Base-by-base conservation (phyloP, 2,888 invertebrate genomes). In the Prenolepis imparis region DNA sequence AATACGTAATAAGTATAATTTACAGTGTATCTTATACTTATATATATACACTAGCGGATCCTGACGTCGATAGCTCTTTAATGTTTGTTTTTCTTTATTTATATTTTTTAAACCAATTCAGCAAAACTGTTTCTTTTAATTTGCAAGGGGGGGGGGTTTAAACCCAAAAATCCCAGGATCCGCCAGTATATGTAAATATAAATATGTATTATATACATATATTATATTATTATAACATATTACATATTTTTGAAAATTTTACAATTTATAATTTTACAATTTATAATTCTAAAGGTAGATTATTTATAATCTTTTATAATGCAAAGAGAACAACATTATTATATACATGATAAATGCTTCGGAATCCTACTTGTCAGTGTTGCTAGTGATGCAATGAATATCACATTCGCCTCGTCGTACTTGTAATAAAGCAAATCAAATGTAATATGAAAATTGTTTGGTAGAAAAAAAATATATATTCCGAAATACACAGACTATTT, bases 341-440 rank as follows among this genome's bases (percentile, higher is more conserved):
- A n/a, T 74, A 59, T 66, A 77, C 67, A 66, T 77, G 3, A 77
- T 77, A 67, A 77, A 77, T 52, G 68, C 68, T 39, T 77, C 75
- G 18, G 75, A 52, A n/a, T 67, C 55, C 1, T 77, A 66, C 11
- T 9, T 77, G 48, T 77, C 75, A 32, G 52, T 77, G 8, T 66
- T 77, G 39, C 9, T 77, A 24, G 75, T 52, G 5, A 63, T 86
- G 64, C 59, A 78, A 39, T 87, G 59, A 87, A 44, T 21, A 39
- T 63, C 32, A 21, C 3, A 59, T 41, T 59, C 28, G 24, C 18
- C 11, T 41, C 21, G n/a, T 48, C 6, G 36, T 77, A 39, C 12
- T 66, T 52, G 2, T 41, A 41, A 52, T 24, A 11, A 77, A 77
- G 4, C n/a, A 67, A 15, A 28, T 55, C 5, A 21, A 41, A 24